These are phyloP conservation scores for Melipona beecheii DNA, from an alignment of 2,888 invertebrate genomes.

Conservation along the genomic window DNA sequence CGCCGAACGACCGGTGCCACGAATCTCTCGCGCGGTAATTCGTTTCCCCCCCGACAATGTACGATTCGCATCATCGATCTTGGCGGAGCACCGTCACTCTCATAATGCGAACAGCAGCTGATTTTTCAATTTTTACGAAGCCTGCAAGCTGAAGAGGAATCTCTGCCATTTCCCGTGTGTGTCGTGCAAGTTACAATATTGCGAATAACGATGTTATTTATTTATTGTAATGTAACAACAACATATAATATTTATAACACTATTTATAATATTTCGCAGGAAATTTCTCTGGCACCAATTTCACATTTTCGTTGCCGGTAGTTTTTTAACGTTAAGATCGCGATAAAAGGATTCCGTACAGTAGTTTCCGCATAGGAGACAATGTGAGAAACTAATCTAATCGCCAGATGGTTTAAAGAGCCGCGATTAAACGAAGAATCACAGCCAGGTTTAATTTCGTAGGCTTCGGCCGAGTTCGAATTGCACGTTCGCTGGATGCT, in stretches of 20 bases:
- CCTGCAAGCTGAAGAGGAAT: no score
- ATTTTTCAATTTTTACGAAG: no score
- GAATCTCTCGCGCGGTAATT: constrained; percentile 19
- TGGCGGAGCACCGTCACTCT: neutral
- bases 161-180: no score
- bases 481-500: neutral
- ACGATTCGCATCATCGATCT: neutral
- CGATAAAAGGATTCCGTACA: no score
- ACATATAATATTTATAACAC: no score
- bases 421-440: neutral
- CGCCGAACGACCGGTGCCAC: constrained; percentile 18
- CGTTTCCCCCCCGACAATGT: constrained; percentile 14
- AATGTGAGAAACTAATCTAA: neutral
- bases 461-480: neutral
- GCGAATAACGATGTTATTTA: no score
- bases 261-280: no score
- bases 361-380: no score
- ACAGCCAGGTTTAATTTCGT: neutral
- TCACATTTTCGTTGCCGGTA: neutral
- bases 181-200: no score
- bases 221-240: no score
- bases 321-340: no score
- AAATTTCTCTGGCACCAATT: fast-evolving
- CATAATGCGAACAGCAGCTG: no score
- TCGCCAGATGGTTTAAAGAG: neutral